These are phyloP conservation scores for Zaprionus nigranus DNA, from an alignment of 1,140 invertebrate genomes.

Conservation along the genomic window DNA sequence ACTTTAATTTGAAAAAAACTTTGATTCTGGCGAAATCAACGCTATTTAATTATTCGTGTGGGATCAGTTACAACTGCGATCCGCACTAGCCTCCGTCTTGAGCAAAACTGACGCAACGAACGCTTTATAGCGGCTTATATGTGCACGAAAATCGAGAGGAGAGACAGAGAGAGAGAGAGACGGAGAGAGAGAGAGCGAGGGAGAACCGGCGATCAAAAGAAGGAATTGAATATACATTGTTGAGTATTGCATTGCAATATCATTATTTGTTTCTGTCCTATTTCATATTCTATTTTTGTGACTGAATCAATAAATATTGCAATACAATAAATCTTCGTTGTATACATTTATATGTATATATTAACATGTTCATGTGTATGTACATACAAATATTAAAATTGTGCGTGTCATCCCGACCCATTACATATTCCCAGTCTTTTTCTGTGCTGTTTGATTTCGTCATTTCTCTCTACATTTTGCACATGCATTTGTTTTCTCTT, in stretches of 20 bases:
- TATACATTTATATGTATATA: neutral
- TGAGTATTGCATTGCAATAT: neutral
- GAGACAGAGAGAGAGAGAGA: neutral
- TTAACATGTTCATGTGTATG: neutral
- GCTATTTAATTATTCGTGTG: neutral
- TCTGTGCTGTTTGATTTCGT: neutral
- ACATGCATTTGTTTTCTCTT: neutral
- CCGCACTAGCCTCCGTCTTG: constrained; percentile 9
- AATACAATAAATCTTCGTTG: neutral
- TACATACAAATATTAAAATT: neutral
- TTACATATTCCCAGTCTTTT: neutral
- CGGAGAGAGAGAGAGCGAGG: neutral
- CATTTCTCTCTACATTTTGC: neutral
- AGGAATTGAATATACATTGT: neutral
- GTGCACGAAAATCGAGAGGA: neutral
- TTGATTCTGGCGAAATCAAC: neutral
- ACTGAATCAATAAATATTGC: neutral
- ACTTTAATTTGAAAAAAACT: constrained; percentile 8
- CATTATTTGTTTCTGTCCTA: neutral
- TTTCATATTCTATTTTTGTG: neutral
- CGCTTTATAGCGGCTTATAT: neutral
- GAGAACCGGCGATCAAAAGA: neutral
- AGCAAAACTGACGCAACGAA: constrained; percentile 44
- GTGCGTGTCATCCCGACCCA: neutral
- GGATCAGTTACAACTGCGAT: neutral